These are phyloP conservation scores for Leptinotarsa peninsularis DNA, from an alignment of 2,888 invertebrate species.

Conservation along the genomic window DNA sequence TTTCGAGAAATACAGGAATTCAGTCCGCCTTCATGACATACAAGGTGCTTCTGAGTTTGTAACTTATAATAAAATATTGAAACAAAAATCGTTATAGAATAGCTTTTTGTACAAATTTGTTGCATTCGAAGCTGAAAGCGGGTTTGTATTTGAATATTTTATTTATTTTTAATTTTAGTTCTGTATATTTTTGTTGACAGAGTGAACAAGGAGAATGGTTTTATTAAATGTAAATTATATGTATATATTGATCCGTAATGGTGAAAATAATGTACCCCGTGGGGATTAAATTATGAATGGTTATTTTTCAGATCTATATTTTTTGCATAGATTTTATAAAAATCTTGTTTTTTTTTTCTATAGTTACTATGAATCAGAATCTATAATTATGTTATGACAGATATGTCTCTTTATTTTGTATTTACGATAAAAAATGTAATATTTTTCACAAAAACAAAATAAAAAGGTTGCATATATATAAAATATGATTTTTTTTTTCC, in stretches of 20 bases:
- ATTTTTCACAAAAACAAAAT: not conserved
- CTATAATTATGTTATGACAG: conserved; percentile 49
- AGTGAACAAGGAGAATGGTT: conserved; percentile 36
- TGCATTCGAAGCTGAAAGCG: conserved; percentile 46
- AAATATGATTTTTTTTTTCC: not conserved
- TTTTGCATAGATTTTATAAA: conserved; percentile 40
- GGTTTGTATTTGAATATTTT: conserved; percentile 46
- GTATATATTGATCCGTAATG: conserved; percentile 40
- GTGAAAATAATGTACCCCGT: conserved; percentile 33
- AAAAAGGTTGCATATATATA: conserved; percentile 1
- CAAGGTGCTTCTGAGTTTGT: conserved; percentile 36
- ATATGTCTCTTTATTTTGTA: conserved; percentile 31
- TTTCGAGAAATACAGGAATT: conserved; percentile 70
- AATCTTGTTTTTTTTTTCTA: conserved; percentile 42
- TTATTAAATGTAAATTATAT: conserved; percentile 38
- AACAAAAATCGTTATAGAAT: conserved; percentile 35
- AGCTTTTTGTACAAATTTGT: conserved; percentile 51
- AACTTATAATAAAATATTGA: conserved; percentile 21
- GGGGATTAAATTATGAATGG: conserved; percentile 29
- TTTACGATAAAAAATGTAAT: conserved; percentile 2
- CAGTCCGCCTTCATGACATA: conserved; percentile 64
- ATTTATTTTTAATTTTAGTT: conserved; percentile 44
- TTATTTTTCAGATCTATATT: conserved; percentile 47
- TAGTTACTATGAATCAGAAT: conserved; percentile 30
- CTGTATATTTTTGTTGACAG: conserved; percentile 35